These are phyloP conservation scores for Brachionichthys hirsutus DNA, from an alignment of 2,113 vertebrate genomes.

Conservation along the genomic window DNA sequence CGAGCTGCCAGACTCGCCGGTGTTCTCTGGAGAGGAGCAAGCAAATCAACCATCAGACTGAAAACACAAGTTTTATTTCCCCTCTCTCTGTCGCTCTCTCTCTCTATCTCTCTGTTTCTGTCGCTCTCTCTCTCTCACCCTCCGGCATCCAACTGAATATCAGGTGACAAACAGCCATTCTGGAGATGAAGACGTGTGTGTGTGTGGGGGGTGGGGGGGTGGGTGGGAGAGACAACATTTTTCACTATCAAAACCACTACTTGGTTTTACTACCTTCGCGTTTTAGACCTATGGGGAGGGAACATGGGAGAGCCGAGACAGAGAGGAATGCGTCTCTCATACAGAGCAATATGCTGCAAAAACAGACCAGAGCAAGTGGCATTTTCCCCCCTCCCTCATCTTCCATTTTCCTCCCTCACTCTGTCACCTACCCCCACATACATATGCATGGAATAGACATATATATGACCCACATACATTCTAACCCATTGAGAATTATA, in stretches of 20 bases:
- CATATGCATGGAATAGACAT: conserved; percentile 35
- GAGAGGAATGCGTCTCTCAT: background rate
- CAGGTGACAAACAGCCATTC: conserved; percentile 47
- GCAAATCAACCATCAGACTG: conserved; percentile 57
- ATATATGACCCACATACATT: conserved; percentile 14
- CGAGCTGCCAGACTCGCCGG: conserved; percentile 50
- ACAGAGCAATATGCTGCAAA: conserved; percentile 33
- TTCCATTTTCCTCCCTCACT: conserved; percentile 22
- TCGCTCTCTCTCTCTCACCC: conserved; percentile 40
- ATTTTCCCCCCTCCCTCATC: conserved; percentile 9
- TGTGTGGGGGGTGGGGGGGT: conserved; percentile 15
- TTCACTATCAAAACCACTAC: background rate
- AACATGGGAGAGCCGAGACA: too few relatives aligned
- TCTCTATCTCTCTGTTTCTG: conserved; percentile 32
- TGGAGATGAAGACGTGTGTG: conserved; percentile 41
- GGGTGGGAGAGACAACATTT: conserved; percentile 12
- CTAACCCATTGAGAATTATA: background rate
- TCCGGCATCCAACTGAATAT: conserved; percentile 48
- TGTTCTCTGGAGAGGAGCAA: conserved; percentile 60
- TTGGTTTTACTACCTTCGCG: background rate
- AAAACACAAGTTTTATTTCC: conserved; percentile 66
- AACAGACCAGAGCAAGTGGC: conserved; percentile 16
- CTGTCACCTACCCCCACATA: conserved; percentile 54
- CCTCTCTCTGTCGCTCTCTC: conserved; percentile 21
- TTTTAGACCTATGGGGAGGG: too few relatives aligned